These are phyloP conservation scores for Aphidius ervi DNA, from an alignment of 1,140 invertebrate species.

Conservation along the genomic window DNA sequence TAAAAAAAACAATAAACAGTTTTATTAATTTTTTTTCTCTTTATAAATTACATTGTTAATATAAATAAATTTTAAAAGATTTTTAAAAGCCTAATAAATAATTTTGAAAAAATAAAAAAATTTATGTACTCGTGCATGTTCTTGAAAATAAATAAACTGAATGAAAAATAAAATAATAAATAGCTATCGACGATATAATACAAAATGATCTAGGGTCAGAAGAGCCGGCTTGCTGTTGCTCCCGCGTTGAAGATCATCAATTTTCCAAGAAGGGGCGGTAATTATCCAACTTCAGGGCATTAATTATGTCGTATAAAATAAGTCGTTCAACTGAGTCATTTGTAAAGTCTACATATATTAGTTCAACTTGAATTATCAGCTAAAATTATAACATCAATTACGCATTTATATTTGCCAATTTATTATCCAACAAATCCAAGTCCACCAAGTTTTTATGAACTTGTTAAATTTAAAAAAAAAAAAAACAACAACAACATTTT, in stretches of 20 bases:
- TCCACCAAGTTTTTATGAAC: too few species aligned
- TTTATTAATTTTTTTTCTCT: too few species aligned
- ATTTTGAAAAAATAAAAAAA: too few species aligned
- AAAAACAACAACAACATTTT: too few species aligned
- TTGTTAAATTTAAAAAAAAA: too few species aligned
- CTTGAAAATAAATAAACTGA: neutral
- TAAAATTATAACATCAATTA: neutral
- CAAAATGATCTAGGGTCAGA: slow-evolving; percentile 16
- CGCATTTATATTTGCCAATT: neutral
- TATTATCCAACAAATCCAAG: neutral
- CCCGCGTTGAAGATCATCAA: slow-evolving; percentile 24
- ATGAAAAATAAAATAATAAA: neutral
- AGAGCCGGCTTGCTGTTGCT: slow-evolving; percentile 16
- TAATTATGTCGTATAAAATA: slow-evolving; percentile 22
- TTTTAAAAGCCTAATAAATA: too few species aligned
- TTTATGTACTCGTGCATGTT: too few species aligned
- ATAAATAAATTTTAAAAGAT: too few species aligned
- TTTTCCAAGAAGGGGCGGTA: slow-evolving; percentile 23
- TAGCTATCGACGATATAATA: slow-evolving; percentile 12
- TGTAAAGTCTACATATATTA: slow-evolving; percentile 3
- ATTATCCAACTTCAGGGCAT: slow-evolving; percentile 22
- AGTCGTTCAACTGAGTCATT: slow-evolving; percentile 8
- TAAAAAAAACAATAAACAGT: too few species aligned
- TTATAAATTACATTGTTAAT: too few species aligned
- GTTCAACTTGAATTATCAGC: too few species aligned